Evolutionary conservation across 2,113 vertebrate species (phyloP).

Genomic region (Willisornis vidua): DNA sequence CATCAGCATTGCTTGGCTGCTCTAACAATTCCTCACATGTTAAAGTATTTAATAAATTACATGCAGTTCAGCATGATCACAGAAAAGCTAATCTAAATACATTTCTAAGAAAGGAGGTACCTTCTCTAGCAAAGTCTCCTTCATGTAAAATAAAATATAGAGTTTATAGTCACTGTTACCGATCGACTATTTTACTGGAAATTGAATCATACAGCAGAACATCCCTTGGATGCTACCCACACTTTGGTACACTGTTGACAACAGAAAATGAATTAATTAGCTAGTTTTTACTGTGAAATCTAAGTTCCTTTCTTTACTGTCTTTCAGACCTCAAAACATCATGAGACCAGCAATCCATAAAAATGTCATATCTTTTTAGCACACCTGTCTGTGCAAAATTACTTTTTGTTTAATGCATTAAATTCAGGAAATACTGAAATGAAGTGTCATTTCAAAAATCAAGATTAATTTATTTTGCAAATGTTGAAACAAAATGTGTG

Average conservation of each 20-base stretch:
- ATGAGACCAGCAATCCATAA: background rate
- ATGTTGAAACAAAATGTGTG: background rate
- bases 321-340: background rate
- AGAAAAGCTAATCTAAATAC: background rate
- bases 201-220: background rate
- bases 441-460: slow-evolving; percentile 10
- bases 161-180: background rate
- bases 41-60: background rate
- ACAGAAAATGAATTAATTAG: background rate
- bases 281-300: background rate
- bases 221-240: background rate
- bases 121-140: background rate
- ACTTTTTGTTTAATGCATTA: background rate
- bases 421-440: slow-evolving; percentile 10
- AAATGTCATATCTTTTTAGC: background rate
- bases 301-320: background rate
- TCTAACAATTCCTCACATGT: background rate
- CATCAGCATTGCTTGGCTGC: background rate
- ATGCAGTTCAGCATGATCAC: background rate
- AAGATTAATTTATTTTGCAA: background rate
- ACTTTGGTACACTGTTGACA: background rate
- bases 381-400: background rate
- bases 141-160: background rate
- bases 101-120: background rate
- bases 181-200: background rate